A percentile compares a stretch with the other conserved stretches of the same genome.
Evolutionary conservation across 53 echinoderm and acorn worm genomes (phyloP).

Genomic region (Stichopus horrens): DNA sequence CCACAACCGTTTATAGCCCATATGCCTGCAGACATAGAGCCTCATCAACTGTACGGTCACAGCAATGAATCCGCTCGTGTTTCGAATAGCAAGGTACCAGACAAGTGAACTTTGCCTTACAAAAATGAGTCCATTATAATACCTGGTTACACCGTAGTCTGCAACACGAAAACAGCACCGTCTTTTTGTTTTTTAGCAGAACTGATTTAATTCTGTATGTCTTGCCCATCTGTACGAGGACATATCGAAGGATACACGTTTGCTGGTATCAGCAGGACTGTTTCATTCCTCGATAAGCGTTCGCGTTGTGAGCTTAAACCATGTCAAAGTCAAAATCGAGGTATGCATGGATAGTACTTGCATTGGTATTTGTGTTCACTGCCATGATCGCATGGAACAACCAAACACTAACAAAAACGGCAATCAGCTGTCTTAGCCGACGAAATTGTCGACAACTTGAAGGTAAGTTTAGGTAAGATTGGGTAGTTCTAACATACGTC

Average conservation of each 20-base stretch:
- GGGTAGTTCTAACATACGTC: too few relatives aligned
- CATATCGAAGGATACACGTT: neutral
- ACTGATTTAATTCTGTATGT: neutral
- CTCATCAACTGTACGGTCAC: neutral
- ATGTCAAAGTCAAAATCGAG: neutral
- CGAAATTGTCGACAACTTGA: neutral
- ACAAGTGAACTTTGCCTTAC: neutral
- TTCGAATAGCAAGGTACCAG: too few relatives aligned
- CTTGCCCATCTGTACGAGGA: neutral
- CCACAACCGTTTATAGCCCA: neutral
- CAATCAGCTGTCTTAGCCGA: neutral
- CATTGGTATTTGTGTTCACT: neutral
- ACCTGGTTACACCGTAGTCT: neutral
- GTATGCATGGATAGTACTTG: neutral
- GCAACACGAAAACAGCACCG: neutral
- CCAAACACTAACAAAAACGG: neutral
- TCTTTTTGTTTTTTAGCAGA: neutral
- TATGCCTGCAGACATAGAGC: too few relatives aligned
- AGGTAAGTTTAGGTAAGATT: neutral
- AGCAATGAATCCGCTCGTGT: neutral
- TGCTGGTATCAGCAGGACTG: neutral
- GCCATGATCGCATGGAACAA: neutral
- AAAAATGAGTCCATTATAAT: neutral
- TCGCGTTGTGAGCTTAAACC: neutral
- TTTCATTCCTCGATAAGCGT: neutral